phyloP scores from a whole-genome alignment of 2,113 vertebrate species.

The Anas platyrhynchos region DNA sequence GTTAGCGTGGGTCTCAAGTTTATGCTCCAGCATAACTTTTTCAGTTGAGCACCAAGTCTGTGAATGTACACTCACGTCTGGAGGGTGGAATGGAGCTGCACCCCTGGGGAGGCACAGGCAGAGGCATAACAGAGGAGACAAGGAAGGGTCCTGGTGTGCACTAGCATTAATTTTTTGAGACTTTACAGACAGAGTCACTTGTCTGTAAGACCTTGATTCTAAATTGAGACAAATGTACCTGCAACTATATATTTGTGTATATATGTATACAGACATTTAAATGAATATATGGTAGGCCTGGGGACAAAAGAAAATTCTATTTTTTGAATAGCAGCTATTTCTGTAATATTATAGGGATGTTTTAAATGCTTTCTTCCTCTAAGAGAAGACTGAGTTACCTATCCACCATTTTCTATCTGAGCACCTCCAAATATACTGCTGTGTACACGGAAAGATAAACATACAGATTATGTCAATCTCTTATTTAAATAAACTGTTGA shows the following conservation, averaged over 20 bases:
- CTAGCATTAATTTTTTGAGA: background rate
- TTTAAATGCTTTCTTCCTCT: background rate
- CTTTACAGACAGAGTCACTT: background rate
- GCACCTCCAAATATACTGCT: background rate
- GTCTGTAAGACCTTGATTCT: background rate
- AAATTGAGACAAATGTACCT: background rate
- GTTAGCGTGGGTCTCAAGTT: background rate
- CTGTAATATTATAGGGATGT: background rate
- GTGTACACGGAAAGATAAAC: background rate
- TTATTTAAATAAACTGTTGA: background rate
- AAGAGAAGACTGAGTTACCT: background rate
- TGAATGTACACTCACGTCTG: background rate
- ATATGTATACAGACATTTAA: background rate
- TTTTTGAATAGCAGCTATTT: background rate
- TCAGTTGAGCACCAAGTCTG: background rate
- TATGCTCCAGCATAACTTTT: background rate
- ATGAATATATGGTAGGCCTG: background rate
- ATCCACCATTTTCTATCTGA: background rate
- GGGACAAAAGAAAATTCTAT: fast-evolving
- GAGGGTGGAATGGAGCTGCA: background rate
- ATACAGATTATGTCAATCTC: background rate
- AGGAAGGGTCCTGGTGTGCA: background rate
- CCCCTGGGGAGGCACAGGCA: background rate
- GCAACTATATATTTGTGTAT: fast-evolving
- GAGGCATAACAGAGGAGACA: background rate